Conservation (phyloP, 2,113 vertebrate species). For the Leiothrix lutea region DNA sequence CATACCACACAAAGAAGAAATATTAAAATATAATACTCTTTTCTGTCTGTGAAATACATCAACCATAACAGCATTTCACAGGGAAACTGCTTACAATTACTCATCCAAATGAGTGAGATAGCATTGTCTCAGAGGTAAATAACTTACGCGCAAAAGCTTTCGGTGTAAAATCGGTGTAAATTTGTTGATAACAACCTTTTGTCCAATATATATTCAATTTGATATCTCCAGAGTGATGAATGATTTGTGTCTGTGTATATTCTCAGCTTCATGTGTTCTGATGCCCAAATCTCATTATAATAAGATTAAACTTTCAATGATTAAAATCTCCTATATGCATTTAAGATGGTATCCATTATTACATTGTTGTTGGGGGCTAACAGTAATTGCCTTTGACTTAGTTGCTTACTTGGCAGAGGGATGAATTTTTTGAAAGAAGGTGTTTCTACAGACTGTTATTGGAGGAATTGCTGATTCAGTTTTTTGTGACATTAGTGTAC, state of each 20-base stretch:
- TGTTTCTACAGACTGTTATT: background rate
- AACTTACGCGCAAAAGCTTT: background rate
- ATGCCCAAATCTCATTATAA: conserved; percentile 6
- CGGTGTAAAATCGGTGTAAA: background rate
- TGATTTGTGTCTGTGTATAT: background rate
- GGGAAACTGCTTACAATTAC: conserved; percentile 14
- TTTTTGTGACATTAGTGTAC: background rate
- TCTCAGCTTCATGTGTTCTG: background rate
- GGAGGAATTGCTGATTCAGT: background rate
- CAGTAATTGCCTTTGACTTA: background rate
- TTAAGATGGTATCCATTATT: background rate
- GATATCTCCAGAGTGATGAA: background rate
- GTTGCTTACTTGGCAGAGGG: background rate
- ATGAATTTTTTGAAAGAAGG: background rate
- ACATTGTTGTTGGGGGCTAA: background rate
- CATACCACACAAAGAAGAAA: background rate
- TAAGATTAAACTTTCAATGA: background rate
- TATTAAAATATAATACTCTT: background rate
- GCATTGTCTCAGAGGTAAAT: background rate
- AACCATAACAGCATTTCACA: background rate
- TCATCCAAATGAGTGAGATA: background rate
- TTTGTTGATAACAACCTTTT: conserved; percentile 6
- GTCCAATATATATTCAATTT: background rate
- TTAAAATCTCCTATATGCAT: background rate
- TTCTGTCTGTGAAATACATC: conserved; percentile 7